phyloP scores from a whole-genome alignment of 2,888 invertebrate species.

The Agrochola lychnidis region DNA sequence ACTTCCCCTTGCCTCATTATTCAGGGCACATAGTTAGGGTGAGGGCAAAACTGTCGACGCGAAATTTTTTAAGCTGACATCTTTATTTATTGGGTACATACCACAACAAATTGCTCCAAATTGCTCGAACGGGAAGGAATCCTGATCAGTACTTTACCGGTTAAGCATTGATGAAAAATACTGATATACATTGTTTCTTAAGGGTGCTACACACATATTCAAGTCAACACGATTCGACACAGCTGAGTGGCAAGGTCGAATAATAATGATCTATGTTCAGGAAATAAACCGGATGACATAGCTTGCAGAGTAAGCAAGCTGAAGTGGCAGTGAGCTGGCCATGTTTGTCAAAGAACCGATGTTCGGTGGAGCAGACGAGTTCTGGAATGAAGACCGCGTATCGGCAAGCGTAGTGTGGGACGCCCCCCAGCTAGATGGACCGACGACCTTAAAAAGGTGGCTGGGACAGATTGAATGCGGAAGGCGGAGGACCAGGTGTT shows the following conservation, averaged over 20 bases:
- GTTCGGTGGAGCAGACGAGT: neutral
- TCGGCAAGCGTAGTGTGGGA: too few relatives aligned
- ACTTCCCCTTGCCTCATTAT: constrained; percentile 31
- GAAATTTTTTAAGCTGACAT: constrained; percentile 39
- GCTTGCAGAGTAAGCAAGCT: neutral
- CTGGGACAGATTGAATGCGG: too few relatives aligned
- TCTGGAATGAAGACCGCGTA: neutral
- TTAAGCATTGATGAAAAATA: neutral
- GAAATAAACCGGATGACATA: neutral
- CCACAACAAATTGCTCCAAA: constrained; percentile 10
- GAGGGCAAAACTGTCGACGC: constrained; percentile 12
- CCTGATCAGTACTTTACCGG: neutral
- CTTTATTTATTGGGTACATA: constrained; percentile 32
- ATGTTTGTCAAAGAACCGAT: neutral
- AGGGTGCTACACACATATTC: neutral
- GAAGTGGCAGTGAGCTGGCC: neutral
- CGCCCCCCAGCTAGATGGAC: too few relatives aligned
- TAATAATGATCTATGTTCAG: neutral
- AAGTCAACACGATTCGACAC: neutral
- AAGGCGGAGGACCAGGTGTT: too few relatives aligned
- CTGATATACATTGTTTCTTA: neutral
- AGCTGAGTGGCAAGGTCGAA: neutral
- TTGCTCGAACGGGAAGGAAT: neutral
- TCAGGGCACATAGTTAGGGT: constrained; percentile 27
- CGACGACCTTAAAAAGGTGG: too few relatives aligned